phyloP scores from a whole-genome alignment of 2,797 vertebrate species.

The Silurus aristotelis region DNA sequence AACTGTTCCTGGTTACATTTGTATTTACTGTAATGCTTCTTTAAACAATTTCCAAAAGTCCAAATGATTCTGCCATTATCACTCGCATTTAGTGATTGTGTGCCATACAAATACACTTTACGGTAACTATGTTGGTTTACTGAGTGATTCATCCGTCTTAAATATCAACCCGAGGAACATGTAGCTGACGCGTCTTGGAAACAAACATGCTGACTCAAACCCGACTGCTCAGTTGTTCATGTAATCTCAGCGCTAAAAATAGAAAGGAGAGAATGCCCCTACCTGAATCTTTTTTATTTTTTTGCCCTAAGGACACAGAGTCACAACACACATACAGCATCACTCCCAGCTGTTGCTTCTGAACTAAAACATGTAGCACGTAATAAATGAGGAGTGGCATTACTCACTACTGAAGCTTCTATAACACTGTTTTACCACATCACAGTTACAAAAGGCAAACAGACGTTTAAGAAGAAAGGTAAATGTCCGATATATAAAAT shows the following conservation, averaged over 20 bases:
- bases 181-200: not conserved
- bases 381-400: constrained; percentile 23
- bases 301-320: not conserved
- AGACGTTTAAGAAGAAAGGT: not conserved
- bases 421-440: not conserved
- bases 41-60: not conserved
- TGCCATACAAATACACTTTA: not conserved
- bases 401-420: not conserved
- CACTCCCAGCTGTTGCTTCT: constrained; percentile 14
- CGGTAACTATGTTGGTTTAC: too few species aligned
- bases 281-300: not conserved
- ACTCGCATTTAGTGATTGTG: too few species aligned
- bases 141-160: not conserved
- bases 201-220: constrained; percentile 9
- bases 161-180: not conserved
- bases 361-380: not conserved
- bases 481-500: not conserved
- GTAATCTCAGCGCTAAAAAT: constrained; percentile 8
- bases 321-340: not conserved
- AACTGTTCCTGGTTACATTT: not conserved
- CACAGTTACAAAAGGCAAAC: not conserved
- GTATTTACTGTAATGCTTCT: not conserved
- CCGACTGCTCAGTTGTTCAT: not conserved
- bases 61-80: not conserved
- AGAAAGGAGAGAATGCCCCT: constrained; percentile 6